A percentile compares a stretch with the other conserved stretches of the same genome.
Conservation (phyloP, 2,113 vertebrate species). For the Silurus asotus region DNA sequence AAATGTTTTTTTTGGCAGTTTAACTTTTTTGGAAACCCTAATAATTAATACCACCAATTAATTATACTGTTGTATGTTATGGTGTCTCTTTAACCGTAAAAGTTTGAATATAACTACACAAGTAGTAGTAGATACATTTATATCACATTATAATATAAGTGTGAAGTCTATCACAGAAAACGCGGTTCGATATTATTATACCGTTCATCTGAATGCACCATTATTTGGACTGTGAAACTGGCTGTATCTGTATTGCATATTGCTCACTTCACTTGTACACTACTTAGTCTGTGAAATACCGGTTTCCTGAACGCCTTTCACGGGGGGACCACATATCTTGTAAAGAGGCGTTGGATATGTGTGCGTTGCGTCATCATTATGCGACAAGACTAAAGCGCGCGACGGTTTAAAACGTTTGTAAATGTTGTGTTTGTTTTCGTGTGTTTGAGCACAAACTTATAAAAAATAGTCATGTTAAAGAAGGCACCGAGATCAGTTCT, state of each 20-base stretch:
- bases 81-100: neutral
- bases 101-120: neutral
- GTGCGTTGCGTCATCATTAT: slow-evolving; percentile 35
- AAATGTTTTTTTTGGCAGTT: neutral
- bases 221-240: neutral
- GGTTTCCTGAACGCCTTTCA: neutral
- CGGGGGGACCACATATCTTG: neutral
- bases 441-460: neutral
- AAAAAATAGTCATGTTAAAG: slow-evolving; percentile 36
- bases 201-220: neutral
- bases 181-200: too few relatives aligned
- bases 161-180: neutral
- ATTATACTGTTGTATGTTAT: neutral
- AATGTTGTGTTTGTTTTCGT: neutral
- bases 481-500: slow-evolving; percentile 45
- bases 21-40: neutral
- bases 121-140: neutral
- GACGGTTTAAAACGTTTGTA: slow-evolving; percentile 24
- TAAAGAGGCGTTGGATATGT: neutral
- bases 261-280: neutral
- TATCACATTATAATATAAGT: neutral
- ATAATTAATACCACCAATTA: neutral
- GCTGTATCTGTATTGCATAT: neutral
- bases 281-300: neutral
- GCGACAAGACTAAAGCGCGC: slow-evolving; percentile 40